These are phyloP conservation scores for Lymantria dispar DNA, from an alignment of 2,888 invertebrate species.

Conservation along the genomic window DNA sequence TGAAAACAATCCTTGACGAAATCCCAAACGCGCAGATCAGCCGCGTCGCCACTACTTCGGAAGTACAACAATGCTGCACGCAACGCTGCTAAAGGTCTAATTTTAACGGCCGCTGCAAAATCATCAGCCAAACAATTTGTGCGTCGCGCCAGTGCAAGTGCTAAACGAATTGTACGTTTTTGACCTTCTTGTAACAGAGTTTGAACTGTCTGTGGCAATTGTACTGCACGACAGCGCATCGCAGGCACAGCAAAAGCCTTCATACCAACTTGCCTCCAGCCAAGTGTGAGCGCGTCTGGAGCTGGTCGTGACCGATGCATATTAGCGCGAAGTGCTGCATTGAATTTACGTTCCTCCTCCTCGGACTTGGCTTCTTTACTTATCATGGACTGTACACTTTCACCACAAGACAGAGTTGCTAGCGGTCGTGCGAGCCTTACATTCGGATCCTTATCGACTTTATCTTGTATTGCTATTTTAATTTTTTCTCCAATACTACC, in stretches of 20 bases:
- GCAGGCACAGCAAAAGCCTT: conserved; percentile 50
- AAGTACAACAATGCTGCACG: conserved; percentile 40
- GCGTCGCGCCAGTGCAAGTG: conserved; percentile 41
- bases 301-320: conserved; percentile 43
- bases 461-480: conserved; percentile 11
- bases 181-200: conserved; percentile 36
- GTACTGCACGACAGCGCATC: conserved; percentile 32
- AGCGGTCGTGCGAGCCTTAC: conserved; percentile 20
- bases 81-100: conserved; percentile 42
- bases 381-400: conserved; percentile 18
- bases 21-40: conserved; percentile 46
- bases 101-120: conserved; percentile 28
- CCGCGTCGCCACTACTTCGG: conserved; percentile 16
- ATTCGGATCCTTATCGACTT: conserved; percentile 3
- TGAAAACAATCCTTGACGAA: conserved; percentile 39
- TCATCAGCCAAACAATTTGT: conserved; percentile 26
- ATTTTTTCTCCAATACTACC: conserved; percentile 42
- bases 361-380: conserved; percentile 17
- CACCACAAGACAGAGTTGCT: conserved; percentile 17
- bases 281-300: conserved; percentile 36
- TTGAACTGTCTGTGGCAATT: conserved; percentile 30
- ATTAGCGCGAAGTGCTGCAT: conserved; percentile 43
- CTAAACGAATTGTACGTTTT: conserved; percentile 39
- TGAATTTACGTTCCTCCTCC: conserved; percentile 19
- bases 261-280: conserved; percentile 46